A percentile compares a stretch with the other conserved stretches of the same genome.
These are phyloP conservation scores for Ailuropoda melanoleuca DNA, from an alignment of 2,113 vertebrate genomes.

Conservation along the genomic window DNA sequence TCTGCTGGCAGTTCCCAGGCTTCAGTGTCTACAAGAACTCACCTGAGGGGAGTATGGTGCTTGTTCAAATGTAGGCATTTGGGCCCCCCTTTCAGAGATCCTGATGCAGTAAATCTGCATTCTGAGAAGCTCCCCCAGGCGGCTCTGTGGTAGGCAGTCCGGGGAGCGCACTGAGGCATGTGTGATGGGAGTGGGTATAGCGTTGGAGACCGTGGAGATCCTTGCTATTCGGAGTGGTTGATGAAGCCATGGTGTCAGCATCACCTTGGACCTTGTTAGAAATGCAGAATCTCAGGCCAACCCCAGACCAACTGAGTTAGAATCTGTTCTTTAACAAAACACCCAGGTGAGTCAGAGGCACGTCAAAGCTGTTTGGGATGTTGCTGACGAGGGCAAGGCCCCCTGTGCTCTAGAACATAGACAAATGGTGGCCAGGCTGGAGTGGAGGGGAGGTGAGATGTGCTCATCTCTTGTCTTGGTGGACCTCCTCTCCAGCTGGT, in stretches of 20 bases:
- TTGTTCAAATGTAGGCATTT: neutral
- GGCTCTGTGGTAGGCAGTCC: neutral
- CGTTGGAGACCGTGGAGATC: neutral
- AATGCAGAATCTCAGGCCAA: neutral
- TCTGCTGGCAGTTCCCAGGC: accelerated
- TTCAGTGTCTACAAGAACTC: neutral
- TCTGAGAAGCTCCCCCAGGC: neutral
- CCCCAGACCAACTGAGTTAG: neutral
- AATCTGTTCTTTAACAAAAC: neutral
- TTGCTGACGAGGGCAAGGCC: neutral
- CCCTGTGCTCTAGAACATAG: neutral
- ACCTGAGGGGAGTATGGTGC: neutral
- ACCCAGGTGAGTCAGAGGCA: neutral
- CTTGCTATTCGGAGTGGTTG: neutral
- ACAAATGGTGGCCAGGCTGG: neutral
- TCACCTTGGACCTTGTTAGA: neutral
- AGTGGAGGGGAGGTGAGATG: no score
- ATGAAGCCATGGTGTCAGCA: neutral
- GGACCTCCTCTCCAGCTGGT: neutral
- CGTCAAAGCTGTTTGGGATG: no score
- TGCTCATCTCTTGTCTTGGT: neutral
- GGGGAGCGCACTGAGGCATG: neutral
- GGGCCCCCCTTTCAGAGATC: neutral
- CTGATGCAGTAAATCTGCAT: neutral
- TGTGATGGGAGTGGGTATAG: neutral